phyloP scores from a whole-genome alignment of 2,113 vertebrate species.

The Natator depressus region DNA sequence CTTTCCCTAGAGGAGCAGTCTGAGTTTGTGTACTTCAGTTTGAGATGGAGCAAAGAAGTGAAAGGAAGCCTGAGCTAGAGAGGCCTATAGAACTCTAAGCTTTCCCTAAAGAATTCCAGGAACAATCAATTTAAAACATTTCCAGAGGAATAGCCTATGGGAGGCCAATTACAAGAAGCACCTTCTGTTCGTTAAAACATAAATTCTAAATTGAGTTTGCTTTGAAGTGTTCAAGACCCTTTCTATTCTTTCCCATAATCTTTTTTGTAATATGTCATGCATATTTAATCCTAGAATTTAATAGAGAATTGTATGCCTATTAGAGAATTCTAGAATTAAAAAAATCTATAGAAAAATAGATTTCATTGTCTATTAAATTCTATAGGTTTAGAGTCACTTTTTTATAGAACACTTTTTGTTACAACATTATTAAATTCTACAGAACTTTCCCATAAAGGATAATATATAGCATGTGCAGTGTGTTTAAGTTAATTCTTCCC shows the following conservation, averaged over 20 bases:
- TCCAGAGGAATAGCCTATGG: neutral
- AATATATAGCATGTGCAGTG: neutral
- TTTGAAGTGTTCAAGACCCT: neutral
- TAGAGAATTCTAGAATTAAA: too few species aligned
- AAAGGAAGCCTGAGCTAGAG: neutral
- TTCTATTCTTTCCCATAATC: neutral
- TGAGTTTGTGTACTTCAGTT: neutral
- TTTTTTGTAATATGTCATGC: neutral
- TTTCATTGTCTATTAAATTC: neutral
- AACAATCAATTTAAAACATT: neutral
- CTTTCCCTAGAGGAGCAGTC: slow-evolving; percentile 15
- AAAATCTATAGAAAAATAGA: neutral
- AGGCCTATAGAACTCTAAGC: neutral
- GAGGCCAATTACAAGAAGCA: neutral
- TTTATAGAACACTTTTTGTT: neutral
- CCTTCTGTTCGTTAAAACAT: neutral
- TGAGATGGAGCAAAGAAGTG: neutral
- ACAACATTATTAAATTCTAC: neutral
- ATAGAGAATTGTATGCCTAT: too few species aligned
- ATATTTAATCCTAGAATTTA: neutral
- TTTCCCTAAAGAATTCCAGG: slow-evolving; percentile 3
- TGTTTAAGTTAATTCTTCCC: neutral
- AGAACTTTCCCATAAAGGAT: neutral
- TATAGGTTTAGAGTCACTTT: neutral
- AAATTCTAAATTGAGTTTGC: neutral